Evolutionary conservation across 2,113 vertebrate species (phyloP).

Genomic region (Albula glossodonta): DNA sequence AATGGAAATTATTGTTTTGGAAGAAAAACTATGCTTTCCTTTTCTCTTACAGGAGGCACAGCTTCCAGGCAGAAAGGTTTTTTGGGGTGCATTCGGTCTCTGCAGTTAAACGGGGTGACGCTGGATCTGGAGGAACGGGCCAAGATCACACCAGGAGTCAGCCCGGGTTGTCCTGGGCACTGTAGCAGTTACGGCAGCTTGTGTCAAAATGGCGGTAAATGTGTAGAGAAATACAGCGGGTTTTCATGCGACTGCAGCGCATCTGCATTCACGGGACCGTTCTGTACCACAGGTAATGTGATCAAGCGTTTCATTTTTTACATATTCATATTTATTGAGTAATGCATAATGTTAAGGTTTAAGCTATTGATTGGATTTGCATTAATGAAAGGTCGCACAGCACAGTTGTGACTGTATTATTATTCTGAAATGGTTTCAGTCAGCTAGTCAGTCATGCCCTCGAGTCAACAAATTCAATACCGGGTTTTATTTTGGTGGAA

Average conservation of each 20-base stretch:
- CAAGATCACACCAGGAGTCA: conserved; percentile 85
- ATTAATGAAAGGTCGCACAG: background rate
- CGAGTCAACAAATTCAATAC: background rate
- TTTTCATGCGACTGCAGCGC: conserved; percentile 85
- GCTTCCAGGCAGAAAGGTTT: conserved; percentile 92
- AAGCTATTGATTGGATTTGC: background rate
- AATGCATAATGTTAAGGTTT: background rate
- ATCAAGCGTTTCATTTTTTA: background rate
- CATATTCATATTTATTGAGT: background rate
- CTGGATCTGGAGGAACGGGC: conserved; percentile 88
- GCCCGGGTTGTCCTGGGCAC: conserved; percentile 86
- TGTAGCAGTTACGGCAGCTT: conserved; percentile 89
- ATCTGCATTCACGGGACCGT: conserved; percentile 81
- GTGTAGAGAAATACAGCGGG: conserved; percentile 78
- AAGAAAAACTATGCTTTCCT: background rate
- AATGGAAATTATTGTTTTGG: background rate
- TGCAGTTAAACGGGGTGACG: conserved; percentile 83
- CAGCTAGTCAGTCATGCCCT: background rate
- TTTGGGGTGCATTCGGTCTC: conserved; percentile 86
- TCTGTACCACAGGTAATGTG: conserved; percentile 82
- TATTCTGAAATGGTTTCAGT: background rate
- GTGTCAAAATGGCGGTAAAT: conserved; percentile 82
- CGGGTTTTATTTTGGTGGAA: background rate
- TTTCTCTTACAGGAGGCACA: conserved; percentile 77
- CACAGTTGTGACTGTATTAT: background rate